Evolutionary conservation across 1,140 invertebrate species (phyloP).

Genomic region (Pteromalus puparum): DNA sequence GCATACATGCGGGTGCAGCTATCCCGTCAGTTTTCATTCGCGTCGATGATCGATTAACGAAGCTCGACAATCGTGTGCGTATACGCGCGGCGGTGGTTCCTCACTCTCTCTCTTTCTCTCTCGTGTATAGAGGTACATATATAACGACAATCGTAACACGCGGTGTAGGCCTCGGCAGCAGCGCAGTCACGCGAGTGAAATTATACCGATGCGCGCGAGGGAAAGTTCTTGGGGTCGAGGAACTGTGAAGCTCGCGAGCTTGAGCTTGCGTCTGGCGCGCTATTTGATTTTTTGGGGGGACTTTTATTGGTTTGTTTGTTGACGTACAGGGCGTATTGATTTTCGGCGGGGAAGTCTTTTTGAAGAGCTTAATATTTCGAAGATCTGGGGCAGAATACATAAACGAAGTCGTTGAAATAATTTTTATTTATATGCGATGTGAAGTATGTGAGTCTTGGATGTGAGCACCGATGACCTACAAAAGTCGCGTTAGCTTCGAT

Average conservation of each 20-base stretch:
- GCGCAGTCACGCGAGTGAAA: conserved; percentile 56
- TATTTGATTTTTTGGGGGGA: neutral
- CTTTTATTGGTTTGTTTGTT: neutral
- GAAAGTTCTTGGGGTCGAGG: neutral
- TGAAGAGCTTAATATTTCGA: too few species aligned
- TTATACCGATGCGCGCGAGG: conserved; percentile 7
- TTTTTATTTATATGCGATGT: neutral
- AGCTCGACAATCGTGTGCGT: conserved; percentile 43
- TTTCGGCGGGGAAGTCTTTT: too few species aligned
- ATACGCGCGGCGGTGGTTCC: neutral
- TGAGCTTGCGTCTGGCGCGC: neutral
- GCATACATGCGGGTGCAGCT: neutral
- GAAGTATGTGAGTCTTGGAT: too few species aligned
- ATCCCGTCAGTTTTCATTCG: neutral
- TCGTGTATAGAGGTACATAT: neutral
- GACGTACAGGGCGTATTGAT: too few species aligned
- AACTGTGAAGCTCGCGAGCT: neutral
- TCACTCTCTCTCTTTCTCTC: too few species aligned
- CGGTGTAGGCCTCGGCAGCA: conserved; percentile 31
- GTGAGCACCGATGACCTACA: neutral
- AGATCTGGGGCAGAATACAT: too few species aligned
- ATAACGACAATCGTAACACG: conserved; percentile 50
- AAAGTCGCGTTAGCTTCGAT: neutral
- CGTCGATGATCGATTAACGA: conserved; percentile 50
- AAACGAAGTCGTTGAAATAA: neutral